Conservation (phyloP, 2,797 vertebrate genomes). For the Tokudaia tokunoshimensis region DNA sequence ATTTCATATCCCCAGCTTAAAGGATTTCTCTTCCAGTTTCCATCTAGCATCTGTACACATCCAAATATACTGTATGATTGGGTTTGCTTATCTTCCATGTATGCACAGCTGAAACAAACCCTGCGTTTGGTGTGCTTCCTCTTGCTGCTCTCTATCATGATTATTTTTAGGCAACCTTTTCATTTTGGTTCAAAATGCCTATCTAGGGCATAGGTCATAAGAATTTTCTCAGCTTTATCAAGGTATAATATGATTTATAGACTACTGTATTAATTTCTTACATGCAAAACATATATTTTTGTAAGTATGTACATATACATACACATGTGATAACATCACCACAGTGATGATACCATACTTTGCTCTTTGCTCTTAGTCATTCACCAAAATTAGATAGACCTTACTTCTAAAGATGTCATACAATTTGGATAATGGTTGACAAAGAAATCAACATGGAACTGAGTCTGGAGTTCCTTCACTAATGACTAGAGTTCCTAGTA, state of each 20-base stretch:
- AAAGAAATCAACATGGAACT: background rate
- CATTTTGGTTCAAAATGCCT: background rate
- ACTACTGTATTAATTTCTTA: background rate
- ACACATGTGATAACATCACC: background rate
- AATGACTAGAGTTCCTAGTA: background rate
- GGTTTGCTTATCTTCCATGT: background rate
- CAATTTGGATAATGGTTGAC: background rate
- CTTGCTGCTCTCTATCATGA: background rate
- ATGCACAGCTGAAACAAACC: background rate
- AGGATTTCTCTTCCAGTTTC: constrained; percentile 35
- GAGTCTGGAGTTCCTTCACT: background rate
- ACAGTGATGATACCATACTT: background rate
- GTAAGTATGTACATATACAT: background rate
- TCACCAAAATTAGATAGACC: background rate
- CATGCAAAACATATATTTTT: background rate
- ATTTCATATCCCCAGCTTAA: background rate
- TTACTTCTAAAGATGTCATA: background rate
- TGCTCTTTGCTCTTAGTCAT: background rate
- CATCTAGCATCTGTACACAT: background rate
- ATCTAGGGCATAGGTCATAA: background rate
- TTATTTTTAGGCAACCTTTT: background rate
- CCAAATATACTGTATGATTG: constrained; percentile 28
- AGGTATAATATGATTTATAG: background rate
- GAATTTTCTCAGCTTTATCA: background rate
- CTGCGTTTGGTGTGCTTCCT: background rate